Evolutionary conservation across 1,140 invertebrate genomes (phyloP), one percentile per base, ranked within the genome.

Genomic region (Drosophila equinoxialis): DNA sequence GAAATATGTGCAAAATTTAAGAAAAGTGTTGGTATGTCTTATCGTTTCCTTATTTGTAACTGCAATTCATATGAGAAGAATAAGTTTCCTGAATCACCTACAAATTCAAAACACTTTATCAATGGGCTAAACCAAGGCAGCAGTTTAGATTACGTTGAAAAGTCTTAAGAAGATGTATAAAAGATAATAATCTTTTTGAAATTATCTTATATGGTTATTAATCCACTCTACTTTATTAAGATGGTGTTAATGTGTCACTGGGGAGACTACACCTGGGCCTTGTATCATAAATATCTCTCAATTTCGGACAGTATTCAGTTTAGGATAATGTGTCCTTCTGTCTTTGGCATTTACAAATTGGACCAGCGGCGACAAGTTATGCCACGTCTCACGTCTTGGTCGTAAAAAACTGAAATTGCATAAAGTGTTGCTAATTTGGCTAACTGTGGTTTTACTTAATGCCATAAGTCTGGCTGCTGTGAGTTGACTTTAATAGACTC

Each of bases 401-500:
- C 73, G 42, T 76, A 76, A 76, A 76, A 76, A 61, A 70, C 42
- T 63, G 54, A 35, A 70, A 76, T 70, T 76, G 73, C 74, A 76
- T 60, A 59, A 57, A 74, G 60, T 60, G 65, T 55, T 75, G 73
- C 74, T 76, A 76, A 76, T 76, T 76, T 75, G 41, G 57, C 63
- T 41, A 67, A 74, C 55, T 39, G 8, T 62, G 39, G 39, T 48
- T n/a, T 35, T 33, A 37, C 14, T 30, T 61, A 30, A 48, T 75
- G 71, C 67, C 57, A 74, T 68, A 41, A 60, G 71, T 30, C 64
- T 26, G 61, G 54, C 4, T 17, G 39, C 37, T 73, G 23, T 59
- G 58, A 35, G 37, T 73, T 26, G 14, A 6, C 26, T 39, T 39
- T 41, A 65, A 65, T 48, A 65, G 63, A 35, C 61, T 48, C 7